Evolutionary conservation across 92 coral and sea anemone species (phyloP).

Genomic region (Palythoa grandis): DNA sequence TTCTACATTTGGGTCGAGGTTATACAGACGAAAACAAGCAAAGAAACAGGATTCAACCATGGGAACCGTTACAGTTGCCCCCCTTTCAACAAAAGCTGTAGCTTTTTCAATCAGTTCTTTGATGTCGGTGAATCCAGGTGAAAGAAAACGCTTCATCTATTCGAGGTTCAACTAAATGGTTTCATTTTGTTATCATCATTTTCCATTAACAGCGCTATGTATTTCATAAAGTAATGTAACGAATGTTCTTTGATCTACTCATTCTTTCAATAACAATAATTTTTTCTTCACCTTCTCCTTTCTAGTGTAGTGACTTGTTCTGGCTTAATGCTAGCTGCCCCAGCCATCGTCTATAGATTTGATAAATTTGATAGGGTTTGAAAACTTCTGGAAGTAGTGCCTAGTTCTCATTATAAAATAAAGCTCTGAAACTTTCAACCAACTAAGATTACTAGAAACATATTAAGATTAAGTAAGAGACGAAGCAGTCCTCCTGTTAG

Average conservation of each 20-base stretch:
- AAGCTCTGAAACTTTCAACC: background rate
- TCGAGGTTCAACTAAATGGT: background rate
- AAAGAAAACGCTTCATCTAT: background rate
- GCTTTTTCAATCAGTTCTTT: constrained; percentile 97
- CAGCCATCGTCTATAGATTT: too few relatives aligned
- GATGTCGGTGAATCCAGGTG: constrained; percentile 50
- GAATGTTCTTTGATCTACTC: too few relatives aligned
- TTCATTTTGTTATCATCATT: too few relatives aligned
- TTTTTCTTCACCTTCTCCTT: too few relatives aligned
- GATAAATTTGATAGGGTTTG: too few relatives aligned
- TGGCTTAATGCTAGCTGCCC: too few relatives aligned
- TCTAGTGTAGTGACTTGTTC: too few relatives aligned
- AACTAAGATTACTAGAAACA: background rate
- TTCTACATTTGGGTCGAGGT: background rate
- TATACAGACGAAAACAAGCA: background rate
- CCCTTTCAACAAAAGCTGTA: constrained; percentile 80
- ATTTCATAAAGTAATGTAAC: too few relatives aligned
- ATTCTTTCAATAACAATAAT: too few relatives aligned
- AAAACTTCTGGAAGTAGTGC: too few relatives aligned
- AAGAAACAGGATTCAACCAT: background rate
- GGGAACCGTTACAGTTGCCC: background rate
- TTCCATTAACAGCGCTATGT: too few relatives aligned
- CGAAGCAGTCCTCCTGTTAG: background rate
- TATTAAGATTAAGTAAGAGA: background rate
- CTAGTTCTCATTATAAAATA: too few relatives aligned